Percentiles rank a stretch among this genome's conserved stretches.
Conservation (phyloP, 2,888 invertebrate genomes). For the Lordiphosa fenestrarum region DNA sequence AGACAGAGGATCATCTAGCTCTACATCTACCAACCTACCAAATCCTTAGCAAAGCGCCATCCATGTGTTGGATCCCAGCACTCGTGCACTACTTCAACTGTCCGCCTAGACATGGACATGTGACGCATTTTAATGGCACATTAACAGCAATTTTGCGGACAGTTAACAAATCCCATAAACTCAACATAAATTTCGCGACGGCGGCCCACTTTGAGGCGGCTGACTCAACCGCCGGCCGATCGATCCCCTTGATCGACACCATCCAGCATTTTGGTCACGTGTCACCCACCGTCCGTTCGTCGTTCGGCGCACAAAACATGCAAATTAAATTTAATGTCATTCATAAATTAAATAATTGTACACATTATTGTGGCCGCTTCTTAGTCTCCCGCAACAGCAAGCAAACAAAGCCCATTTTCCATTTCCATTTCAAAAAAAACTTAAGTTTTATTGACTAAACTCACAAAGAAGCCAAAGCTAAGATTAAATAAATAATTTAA, state of each 20-base stretch:
- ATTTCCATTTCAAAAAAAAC: conserved; percentile 43
- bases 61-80: no score
- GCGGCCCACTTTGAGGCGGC: conserved; percentile 39
- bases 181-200: conserved; percentile 43
- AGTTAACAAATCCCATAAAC: conserved; percentile 76
- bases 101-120: conserved; percentile 41
- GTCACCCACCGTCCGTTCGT: conserved; percentile 34
- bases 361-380: conserved; percentile 3
- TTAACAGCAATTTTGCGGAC: conserved; percentile 72
- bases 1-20: no score
- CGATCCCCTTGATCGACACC: conserved; percentile 2
- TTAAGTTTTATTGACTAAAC: conserved; percentile 69
- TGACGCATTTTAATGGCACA: conserved; percentile 74
- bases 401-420: conserved; percentile 18
- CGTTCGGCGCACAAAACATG: conserved; percentile 50
- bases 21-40: no score
- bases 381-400: conserved; percentile 6
- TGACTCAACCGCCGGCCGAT: conserved; percentile 14
- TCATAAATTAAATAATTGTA: conserved; percentile 57
- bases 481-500: conserved; percentile 62
- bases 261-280: conserved; percentile 64
- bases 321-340: conserved; percentile 66
- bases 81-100: not conserved
- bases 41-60: no score
- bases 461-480: conserved; percentile 61